These are phyloP conservation scores for Myotis myotis DNA, from an alignment of 2,797 vertebrate species.

Conservation along the genomic window DNA sequence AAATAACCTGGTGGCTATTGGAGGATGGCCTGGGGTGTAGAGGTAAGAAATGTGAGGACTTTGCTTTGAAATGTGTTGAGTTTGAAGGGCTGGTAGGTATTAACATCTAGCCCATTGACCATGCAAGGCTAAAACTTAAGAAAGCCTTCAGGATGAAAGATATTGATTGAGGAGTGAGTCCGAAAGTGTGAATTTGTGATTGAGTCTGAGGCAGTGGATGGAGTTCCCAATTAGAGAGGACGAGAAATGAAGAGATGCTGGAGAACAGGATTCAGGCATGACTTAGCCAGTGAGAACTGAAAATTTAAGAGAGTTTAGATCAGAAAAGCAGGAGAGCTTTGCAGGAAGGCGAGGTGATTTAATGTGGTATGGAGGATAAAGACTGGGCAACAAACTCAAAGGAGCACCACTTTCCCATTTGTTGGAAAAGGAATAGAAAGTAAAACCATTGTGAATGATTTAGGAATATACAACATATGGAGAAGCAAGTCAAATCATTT, in stretches of 20 bases:
- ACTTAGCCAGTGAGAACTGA: not conserved
- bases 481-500: constrained; percentile 51
- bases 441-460: constrained; percentile 56
- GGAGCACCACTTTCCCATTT: not conserved
- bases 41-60: not conserved
- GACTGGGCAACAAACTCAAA: not conserved
- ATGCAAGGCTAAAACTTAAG: not conserved
- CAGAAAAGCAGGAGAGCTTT: not conserved
- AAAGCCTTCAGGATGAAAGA: not conserved
- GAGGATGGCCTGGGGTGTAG: not conserved
- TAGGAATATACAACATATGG: constrained; percentile 49
- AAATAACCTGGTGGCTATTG: not conserved
- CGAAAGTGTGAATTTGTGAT: not conserved
- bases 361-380: not conserved
- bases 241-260: not conserved
- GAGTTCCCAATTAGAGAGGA: not conserved
- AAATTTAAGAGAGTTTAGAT: not conserved
- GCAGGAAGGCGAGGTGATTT: not conserved
- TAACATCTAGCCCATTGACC: not conserved
- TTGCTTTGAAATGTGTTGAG: not conserved
- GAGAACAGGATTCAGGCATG: not conserved
- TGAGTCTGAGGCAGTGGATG: not conserved
- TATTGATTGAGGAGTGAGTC: not conserved
- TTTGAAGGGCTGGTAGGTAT: not conserved
- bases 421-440: not conserved